Percentiles rank a stretch among this genome's conserved stretches.
Evolutionary conservation across 2,888 invertebrate species (phyloP).

Genomic region (Atrina japonica): DNA sequence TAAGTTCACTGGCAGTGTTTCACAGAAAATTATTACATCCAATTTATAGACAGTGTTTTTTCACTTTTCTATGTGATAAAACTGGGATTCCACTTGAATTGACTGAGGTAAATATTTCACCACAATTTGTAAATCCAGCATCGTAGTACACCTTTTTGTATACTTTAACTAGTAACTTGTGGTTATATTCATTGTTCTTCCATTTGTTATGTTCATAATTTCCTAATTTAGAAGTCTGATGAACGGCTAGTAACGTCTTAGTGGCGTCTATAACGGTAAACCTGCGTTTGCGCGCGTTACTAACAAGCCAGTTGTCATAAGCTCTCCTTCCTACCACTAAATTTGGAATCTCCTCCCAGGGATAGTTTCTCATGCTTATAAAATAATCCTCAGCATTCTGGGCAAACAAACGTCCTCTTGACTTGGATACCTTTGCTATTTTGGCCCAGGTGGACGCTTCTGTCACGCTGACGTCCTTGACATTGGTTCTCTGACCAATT

Average conservation of each 20-base stretch:
- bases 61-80: too few relatives aligned
- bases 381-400: slow-evolving; percentile 52
- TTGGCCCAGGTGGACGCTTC: slow-evolving; percentile 16
- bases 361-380: slow-evolving; percentile 47
- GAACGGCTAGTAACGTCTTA: slow-evolving; percentile 49
- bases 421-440: slow-evolving; percentile 17
- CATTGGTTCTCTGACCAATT: slow-evolving; percentile 39
- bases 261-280: slow-evolving; percentile 48
- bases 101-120: neutral
- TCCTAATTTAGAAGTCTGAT: slow-evolving; percentile 50
- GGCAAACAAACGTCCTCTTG: slow-evolving; percentile 39
- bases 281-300: slow-evolving; percentile 30
- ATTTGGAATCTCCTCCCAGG: slow-evolving; percentile 52
- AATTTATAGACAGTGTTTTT: too few relatives aligned
- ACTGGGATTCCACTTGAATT: too few relatives aligned
- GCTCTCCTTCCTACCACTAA: slow-evolving; percentile 53
- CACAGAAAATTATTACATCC: too few relatives aligned
- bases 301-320: slow-evolving; percentile 57
- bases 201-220: slow-evolving; percentile 36
- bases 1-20: too few relatives aligned
- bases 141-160: slow-evolving; percentile 33
- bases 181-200: slow-evolving; percentile 28
- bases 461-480: slow-evolving; percentile 17
- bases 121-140: slow-evolving; percentile 32
- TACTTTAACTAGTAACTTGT: slow-evolving; percentile 22